These are phyloP conservation scores for Dromaius novaehollandiae DNA, from an alignment of 2,113 vertebrate genomes.

Conservation along the genomic window DNA sequence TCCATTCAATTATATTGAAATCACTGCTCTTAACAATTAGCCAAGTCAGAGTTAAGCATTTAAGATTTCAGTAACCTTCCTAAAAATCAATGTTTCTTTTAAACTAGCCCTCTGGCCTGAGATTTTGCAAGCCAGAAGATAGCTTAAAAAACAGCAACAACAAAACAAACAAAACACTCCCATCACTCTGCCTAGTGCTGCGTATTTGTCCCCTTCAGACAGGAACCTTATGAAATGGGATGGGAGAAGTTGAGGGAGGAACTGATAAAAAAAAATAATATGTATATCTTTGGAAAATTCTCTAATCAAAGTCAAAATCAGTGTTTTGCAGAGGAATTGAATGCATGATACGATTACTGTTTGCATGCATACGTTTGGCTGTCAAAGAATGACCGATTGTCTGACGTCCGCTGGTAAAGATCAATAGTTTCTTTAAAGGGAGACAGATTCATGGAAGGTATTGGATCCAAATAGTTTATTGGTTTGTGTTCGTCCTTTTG, in stretches of 20 bases:
- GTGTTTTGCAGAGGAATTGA: slow-evolving; percentile 30
- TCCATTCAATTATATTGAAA: slow-evolving; percentile 70
- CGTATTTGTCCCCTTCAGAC: neutral
- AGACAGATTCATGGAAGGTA: slow-evolving; percentile 44
- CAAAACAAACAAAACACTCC: neutral
- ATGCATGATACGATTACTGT: neutral
- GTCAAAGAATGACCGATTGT: slow-evolving; percentile 43
- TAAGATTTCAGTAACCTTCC: slow-evolving; percentile 66
- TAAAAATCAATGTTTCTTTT: slow-evolving; percentile 72
- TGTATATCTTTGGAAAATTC: neutral
- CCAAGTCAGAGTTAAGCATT: slow-evolving; percentile 57
- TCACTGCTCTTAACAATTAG: slow-evolving; percentile 67
- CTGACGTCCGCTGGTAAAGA: slow-evolving; percentile 6
- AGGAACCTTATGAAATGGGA: neutral
- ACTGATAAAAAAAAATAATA: neutral
- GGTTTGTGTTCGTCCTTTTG: slow-evolving; percentile 51
- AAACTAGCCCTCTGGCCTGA: neutral
- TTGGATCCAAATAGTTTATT: slow-evolving; percentile 63
- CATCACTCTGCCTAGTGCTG: neutral
- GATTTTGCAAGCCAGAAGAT: slow-evolving; percentile 30
- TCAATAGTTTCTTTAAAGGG: slow-evolving; percentile 66
- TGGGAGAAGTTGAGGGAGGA: neutral
- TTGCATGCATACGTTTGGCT: slow-evolving; percentile 58
- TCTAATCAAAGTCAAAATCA: slow-evolving; percentile 24
- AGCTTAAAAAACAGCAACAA: neutral